Percentiles rank a stretch among this genome's conserved stretches.
Conservation (phyloP, 2,797 vertebrate species). For the Tapera naevia region DNA sequence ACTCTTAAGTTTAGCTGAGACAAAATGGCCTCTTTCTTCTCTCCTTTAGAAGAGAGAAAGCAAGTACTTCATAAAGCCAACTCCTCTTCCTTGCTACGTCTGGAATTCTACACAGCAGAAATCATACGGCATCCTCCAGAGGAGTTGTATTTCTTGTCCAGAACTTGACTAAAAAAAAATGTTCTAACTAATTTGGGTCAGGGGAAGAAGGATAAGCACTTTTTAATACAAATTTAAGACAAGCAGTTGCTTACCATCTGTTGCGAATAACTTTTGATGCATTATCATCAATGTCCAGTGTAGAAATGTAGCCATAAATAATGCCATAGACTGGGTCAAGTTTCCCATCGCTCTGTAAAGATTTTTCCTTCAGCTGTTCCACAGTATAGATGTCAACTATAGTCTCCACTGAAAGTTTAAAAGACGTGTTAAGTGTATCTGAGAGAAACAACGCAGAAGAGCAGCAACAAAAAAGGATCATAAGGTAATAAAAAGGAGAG, state of each 20-base stretch:
- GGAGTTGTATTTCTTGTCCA: neutral
- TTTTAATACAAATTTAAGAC: neutral
- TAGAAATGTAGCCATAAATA: constrained; percentile 89
- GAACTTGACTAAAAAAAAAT: neutral
- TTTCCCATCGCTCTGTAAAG: constrained; percentile 76
- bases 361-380: constrained; percentile 84
- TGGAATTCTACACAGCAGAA: neutral
- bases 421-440: neutral
- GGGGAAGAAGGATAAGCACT: neutral
- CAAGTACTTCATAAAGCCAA: neutral
- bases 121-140: neutral
- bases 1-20: neutral
- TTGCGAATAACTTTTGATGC: constrained; percentile 83
- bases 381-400: constrained; percentile 91
- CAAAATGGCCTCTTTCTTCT: neutral
- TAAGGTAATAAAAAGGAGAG: neutral
- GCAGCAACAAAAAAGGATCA: neutral
- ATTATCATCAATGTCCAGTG: constrained; percentile 85
- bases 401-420: constrained; percentile 82
- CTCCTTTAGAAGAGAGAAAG: neutral
- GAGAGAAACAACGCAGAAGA: neutral
- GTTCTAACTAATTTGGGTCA: neutral
- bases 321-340: constrained; percentile 82
- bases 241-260: constrained; percentile 83
- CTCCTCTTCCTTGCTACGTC: neutral